Conservation (phyloP, 2,113 vertebrate genomes). For the Prinia subflava region DNA sequence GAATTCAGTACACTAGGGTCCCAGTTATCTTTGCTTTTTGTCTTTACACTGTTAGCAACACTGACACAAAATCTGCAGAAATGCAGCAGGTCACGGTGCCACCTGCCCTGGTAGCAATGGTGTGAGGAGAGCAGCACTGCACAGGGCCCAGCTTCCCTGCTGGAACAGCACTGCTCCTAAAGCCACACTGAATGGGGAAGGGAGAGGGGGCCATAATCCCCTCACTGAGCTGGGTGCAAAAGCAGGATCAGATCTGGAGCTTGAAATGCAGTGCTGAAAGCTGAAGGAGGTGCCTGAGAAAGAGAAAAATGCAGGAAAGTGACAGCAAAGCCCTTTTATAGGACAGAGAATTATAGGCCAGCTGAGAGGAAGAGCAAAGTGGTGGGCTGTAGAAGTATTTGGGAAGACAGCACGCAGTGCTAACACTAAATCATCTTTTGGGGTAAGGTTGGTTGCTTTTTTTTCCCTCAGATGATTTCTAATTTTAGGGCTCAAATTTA, state of each 20-base stretch:
- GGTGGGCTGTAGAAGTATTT: background rate
- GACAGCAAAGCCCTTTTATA: background rate
- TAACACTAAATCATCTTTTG: background rate
- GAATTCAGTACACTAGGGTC: background rate
- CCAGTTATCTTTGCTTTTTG: background rate
- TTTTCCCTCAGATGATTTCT: background rate
- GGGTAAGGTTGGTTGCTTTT: background rate
- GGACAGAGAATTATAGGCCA: background rate
- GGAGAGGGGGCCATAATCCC: background rate
- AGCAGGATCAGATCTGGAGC: background rate
- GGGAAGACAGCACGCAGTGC: fast-evolving
- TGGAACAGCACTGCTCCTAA: background rate
- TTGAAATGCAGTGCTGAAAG: background rate
- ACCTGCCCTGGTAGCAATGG: background rate
- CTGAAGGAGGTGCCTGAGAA: background rate
- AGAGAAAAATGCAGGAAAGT: background rate
- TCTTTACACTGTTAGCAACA: background rate
- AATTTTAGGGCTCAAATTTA: background rate
- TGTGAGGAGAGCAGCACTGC: background rate
- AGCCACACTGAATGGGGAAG: background rate
- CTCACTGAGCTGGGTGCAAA: background rate
- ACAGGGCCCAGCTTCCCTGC: background rate
- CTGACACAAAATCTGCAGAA: background rate
- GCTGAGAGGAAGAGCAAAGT: background rate
- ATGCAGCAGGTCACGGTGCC: background rate